Conservation (phyloP, 2,797 vertebrate genomes). For the Falco rusticolus region DNA sequence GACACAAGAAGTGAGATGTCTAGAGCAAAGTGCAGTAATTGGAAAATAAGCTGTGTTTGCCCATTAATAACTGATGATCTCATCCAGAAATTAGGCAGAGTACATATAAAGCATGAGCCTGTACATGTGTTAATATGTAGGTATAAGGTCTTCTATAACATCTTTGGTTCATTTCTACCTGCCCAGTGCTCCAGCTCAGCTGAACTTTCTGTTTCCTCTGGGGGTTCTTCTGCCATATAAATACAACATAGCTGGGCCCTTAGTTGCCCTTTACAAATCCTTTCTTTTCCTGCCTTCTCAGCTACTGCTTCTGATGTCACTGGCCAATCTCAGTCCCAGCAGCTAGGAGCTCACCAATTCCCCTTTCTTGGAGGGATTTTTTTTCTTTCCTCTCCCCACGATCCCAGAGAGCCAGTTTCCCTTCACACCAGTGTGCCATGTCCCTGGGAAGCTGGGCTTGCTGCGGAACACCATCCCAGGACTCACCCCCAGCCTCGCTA, state of each 20-base stretch:
- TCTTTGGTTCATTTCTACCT: background rate
- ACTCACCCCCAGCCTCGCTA: background rate
- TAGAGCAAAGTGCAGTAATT: background rate
- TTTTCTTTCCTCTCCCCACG: background rate
- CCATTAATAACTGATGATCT: background rate
- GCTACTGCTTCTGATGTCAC: background rate
- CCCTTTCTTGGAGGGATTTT: background rate
- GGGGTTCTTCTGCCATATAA: background rate
- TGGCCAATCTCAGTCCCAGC: background rate
- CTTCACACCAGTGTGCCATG: background rate
- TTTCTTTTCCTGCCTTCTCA: background rate
- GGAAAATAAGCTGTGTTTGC: background rate
- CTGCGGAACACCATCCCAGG: background rate
- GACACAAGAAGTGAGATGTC: background rate
- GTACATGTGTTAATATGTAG: background rate
- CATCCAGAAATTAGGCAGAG: background rate
- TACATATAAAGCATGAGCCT: background rate
- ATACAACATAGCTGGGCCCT: background rate
- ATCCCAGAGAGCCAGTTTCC: background rate
- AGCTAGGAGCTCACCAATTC: background rate
- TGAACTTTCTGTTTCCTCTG: background rate
- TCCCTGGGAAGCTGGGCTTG: background rate
- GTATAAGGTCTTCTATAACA: background rate
- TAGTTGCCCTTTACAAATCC: background rate
- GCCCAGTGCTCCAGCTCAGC: background rate